phyloP scores from a whole-genome alignment of 2,113 vertebrate species.

The Vidua chalybeata region DNA sequence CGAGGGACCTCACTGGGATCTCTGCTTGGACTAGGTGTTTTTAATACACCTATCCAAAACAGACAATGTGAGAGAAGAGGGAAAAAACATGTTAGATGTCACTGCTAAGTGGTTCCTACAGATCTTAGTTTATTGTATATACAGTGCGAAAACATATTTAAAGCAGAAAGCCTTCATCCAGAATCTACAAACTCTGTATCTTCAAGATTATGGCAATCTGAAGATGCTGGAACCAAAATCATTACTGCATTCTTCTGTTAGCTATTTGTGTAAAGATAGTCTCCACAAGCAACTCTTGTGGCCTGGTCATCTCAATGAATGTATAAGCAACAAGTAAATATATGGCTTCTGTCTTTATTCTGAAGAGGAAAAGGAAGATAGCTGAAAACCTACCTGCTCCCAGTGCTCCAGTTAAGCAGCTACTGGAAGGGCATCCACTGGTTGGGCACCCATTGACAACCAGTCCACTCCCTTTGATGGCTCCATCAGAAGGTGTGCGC shows the following conservation, averaged over 20 bases:
- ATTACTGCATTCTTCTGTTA: not conserved
- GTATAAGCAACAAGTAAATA: not conserved
- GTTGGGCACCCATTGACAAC: constrained; percentile 68
- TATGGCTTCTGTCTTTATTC: not conserved
- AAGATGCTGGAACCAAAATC: not conserved
- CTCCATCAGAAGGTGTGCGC: constrained; percentile 94
- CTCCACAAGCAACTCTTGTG: not conserved
- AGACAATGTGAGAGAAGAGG: constrained; percentile 17
- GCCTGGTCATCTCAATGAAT: not conserved
- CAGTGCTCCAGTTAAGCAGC: constrained; percentile 71
- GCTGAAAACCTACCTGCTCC: constrained; percentile 71
- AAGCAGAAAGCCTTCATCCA: not conserved
- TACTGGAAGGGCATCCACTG: constrained; percentile 75
- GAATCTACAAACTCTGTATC: not conserved
- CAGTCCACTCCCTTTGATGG: constrained; percentile 81
- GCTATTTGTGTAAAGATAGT: not conserved
- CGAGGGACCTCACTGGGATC: constrained; percentile 86
- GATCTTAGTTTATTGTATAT: not conserved
- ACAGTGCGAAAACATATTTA: not conserved
- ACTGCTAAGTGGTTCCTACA: not conserved
- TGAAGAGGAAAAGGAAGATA: not conserved
- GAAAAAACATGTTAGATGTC: constrained; percentile 45
- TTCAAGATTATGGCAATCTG: not conserved
- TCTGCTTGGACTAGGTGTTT: constrained; percentile 81
- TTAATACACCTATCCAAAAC: constrained; percentile 69